These are phyloP conservation scores for Neodiprion fabricii DNA, from an alignment of 1,140 invertebrate species.

Conservation along the genomic window DNA sequence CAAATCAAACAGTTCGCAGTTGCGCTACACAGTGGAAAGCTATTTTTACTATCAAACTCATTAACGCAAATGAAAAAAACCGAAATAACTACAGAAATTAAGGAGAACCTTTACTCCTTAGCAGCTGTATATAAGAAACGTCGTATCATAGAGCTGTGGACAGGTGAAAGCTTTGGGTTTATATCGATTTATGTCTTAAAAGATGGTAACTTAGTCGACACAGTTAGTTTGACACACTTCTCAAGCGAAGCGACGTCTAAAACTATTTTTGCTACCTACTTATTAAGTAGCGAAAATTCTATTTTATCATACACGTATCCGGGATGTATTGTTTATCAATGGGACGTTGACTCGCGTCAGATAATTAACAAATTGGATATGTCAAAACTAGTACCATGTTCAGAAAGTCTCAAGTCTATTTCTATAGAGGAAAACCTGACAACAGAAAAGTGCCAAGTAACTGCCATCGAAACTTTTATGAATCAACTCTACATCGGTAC, in stretches of 20 bases:
- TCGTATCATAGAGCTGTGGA: conserved; percentile 66
- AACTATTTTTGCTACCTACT: conserved; percentile 56
- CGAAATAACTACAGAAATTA: conserved; percentile 39
- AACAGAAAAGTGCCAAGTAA: conserved; percentile 82
- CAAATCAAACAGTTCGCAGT: conserved; percentile 75
- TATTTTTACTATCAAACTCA: conserved; percentile 68
- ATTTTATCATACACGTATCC: conserved; percentile 81
- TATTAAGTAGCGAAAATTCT: conserved; percentile 61
- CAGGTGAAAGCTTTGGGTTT: conserved; percentile 76
- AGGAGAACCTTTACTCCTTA: conserved; percentile 52
- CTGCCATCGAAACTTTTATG: conserved; percentile 74
- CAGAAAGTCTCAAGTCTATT: conserved; percentile 90
- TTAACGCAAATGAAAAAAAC: conserved; percentile 55
- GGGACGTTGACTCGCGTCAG: conserved; percentile 70
- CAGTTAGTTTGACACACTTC: conserved; percentile 40
- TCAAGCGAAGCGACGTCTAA: conserved; percentile 40
- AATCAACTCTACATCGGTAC: conserved; percentile 86
- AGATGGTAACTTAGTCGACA: conserved; percentile 52
- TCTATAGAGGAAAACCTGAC: conserved; percentile 88
- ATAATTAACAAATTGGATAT: conserved; percentile 87
- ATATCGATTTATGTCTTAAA: conserved; percentile 73
- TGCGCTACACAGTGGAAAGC: conserved; percentile 74
- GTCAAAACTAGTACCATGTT: conserved; percentile 90
- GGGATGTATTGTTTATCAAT: conserved; percentile 86
- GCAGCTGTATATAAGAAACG: conserved; percentile 48